Conservation (phyloP, 2,888 invertebrate genomes). For the Acanthoscelides obtectus region DNA sequence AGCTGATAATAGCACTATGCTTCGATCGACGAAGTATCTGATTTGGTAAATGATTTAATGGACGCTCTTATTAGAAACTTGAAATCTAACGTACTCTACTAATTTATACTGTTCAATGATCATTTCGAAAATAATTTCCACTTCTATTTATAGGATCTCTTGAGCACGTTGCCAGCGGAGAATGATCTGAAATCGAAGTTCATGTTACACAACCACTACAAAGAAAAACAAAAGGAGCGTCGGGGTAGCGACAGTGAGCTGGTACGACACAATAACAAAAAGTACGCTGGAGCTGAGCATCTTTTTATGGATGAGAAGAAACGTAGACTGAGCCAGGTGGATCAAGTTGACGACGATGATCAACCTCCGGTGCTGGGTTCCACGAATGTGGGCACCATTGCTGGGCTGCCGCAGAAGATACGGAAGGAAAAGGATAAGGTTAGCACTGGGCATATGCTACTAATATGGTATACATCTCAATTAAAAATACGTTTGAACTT, state of each 20-base stretch:
- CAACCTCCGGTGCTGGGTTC: slow-evolving; percentile 53
- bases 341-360: slow-evolving; percentile 28
- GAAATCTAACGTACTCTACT: too few species aligned
- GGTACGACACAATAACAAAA: slow-evolving; percentile 35
- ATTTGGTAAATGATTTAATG: too few species aligned
- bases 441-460: not conserved
- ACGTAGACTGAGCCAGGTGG: slow-evolving; percentile 57
- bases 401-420: slow-evolving; percentile 46
- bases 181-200: slow-evolving; percentile 32
- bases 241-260: slow-evolving; percentile 53
- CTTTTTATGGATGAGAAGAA: slow-evolving; percentile 59
- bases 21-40: too few species aligned
- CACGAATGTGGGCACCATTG: slow-evolving; percentile 65
- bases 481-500: too few species aligned
- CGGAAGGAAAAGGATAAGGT: slow-evolving; percentile 36
- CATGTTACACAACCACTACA: slow-evolving; percentile 37
- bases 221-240: slow-evolving; percentile 48
- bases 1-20: too few species aligned
- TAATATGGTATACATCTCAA: too few species aligned
- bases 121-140: too few species aligned
- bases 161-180: slow-evolving; percentile 26
- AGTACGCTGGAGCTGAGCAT: slow-evolving; percentile 53
- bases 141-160: slow-evolving; percentile 19
- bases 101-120: too few species aligned
- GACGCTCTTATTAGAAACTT: too few species aligned